Evolutionary conservation across 2,888 invertebrate species (phyloP), one percentile per base, ranked within the genome.

Genomic region (Apamea epomidion): DNA sequence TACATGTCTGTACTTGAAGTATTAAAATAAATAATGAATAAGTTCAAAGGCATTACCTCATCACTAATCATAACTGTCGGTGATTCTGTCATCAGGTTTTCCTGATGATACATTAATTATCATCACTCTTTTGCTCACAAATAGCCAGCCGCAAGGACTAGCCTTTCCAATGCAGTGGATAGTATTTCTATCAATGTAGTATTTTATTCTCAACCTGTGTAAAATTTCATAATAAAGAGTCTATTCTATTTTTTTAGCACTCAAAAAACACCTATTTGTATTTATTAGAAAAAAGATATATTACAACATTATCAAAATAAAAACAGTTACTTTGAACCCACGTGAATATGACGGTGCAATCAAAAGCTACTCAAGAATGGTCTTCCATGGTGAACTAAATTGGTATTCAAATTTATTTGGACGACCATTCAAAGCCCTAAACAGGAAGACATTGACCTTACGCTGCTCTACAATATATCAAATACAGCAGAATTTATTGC

Each of bases 401-500:
- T 25, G 18, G 4, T 72, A 37, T n/a, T 16, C 3, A 60, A 21
- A 21, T 42, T 62, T 12, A 54, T 72, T 60, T 37, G 10, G 12
- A 37, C 7, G 21, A 29, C 18, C 42, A 62, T 62, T n/a, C 3
- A 2, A 21, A 48, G 12, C 4, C 21, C 16, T 7, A 70, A 67
- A 65, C 16, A 3, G 2, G 29, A 10, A 80, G n/a, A 80, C n/a
- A 74, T 68, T 84, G 67, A 84, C 68, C 72, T 64, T 83, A 69
- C 8, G 25, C n/a, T 32, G 51, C 21, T 32, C 32, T 12, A 54
- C 5, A 29, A 58, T 86, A 72, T 42, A 74, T 82, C 74, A 68
- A 77, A 77, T 51, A 76, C 32, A 60, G 25, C 21, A 78, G 10
- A 45, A 82, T 69, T 83, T 71, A 83, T 83, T n/a, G 45, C 68